phyloP scores from a whole-genome alignment of 2,888 invertebrate genomes.

The Lasioglossum figueresi region DNA sequence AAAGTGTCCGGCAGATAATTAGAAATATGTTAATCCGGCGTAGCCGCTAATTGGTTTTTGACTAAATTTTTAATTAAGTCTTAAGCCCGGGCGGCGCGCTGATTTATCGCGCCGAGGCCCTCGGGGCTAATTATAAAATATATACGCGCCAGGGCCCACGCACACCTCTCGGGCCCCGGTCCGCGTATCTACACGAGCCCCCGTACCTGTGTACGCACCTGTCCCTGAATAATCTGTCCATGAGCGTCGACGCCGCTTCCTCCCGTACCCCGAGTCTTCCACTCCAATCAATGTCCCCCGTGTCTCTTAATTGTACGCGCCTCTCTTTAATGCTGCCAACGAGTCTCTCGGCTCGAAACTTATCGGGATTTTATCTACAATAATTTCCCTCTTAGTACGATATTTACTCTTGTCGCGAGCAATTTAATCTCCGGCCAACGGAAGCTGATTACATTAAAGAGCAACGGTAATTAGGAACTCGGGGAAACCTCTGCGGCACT shows the following conservation, averaged over 20 bases:
- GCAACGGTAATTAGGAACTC: background rate
- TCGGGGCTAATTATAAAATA: conserved; percentile 79
- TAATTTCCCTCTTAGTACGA: background rate
- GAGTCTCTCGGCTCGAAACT: background rate
- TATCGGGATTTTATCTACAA: background rate
- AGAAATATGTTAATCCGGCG: conserved; percentile 82
- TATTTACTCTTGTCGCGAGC: background rate
- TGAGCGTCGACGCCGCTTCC: conserved; percentile 43
- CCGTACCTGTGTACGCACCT: conserved; percentile 62
- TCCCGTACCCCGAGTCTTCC: background rate
- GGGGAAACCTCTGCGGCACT: background rate
- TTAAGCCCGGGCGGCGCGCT: conserved; percentile 77
- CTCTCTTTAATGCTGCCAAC: background rate
- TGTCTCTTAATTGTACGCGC: conserved; percentile 6
- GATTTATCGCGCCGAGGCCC: conserved; percentile 75
- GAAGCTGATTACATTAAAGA: background rate
- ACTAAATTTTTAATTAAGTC: conserved; percentile 80
- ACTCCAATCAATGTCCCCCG: background rate
- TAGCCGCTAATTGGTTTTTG: conserved; percentile 81
- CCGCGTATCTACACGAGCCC: conserved; percentile 23
- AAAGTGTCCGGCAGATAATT: conserved; percentile 77
- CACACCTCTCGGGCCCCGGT: conserved; percentile 8
- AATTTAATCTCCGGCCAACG: background rate
- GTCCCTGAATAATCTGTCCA: conserved; percentile 62
- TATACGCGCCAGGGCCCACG: conserved; percentile 57